Base-by-base conservation (phyloP, 2,797 vertebrate genomes). In the Apogon talboti region DNA sequence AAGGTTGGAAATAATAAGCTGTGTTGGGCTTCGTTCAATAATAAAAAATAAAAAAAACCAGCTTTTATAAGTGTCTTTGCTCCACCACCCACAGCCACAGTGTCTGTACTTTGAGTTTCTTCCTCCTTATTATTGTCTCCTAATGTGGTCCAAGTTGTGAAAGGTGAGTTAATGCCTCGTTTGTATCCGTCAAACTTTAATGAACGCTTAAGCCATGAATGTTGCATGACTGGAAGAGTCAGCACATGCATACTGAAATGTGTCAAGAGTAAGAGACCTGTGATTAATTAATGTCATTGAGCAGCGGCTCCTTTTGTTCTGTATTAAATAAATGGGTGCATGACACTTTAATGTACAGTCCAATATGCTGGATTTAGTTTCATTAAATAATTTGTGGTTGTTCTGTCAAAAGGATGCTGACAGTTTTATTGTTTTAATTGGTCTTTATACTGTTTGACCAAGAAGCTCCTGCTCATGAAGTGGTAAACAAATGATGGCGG, bases 171-270 rank as follows among this genome's bases (percentile, higher is more conserved):
- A 35, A 21, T 11, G 37, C 48, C 42, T 52, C 73, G 50, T 83
- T 79, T 79, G 58, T 78, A 71, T 42, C 55, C 41, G 62, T 78
- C 72, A 66, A 58, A 78, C 53, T 52, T 66, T 81, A 73, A 77
- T 78, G 47, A 81, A 70, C 55, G 62, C 74, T 64, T 11, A 14
- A 21, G 18, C 30, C 52, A 62, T 80, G 66, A 76, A 87, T 81
- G 40, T 75, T 79, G 57, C 64, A 79, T 62, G 61, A 48, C 33
- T n/a, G n/a, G 1, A 11, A 71, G 38, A 24, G 50, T 38, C 16
- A 11, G 24, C 5, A 46, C 50, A 49, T 61, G 38, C 38, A 69
- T 43, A 45, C 41, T 41, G 16, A 62, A 46, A 43, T 28, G n/a
- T 19, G 18, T 57, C 44, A 18, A 1, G 7, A 56, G 14, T 48